These are phyloP conservation scores for Iphiclides podalirius DNA, from an alignment of 2,888 invertebrate genomes.

Conservation along the genomic window DNA sequence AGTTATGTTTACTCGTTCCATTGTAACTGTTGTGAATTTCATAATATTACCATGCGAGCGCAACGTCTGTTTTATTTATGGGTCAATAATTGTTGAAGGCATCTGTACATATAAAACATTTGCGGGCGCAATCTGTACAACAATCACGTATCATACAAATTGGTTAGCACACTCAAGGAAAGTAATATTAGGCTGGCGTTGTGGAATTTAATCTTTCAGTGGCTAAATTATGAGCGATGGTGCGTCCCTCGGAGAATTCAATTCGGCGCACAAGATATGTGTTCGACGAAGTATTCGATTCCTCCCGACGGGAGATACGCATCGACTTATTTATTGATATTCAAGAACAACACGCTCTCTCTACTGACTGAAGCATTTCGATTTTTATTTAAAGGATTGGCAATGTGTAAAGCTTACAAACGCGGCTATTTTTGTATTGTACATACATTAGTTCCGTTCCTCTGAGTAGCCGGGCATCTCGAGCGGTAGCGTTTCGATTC, in stretches of 20 bases:
- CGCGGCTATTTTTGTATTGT: constrained; percentile 21
- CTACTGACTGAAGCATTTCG: constrained; percentile 10
- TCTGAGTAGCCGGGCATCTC: background rate
- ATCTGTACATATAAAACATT: constrained; percentile 6
- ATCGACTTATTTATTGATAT: constrained; percentile 25
- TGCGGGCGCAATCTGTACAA: constrained; percentile 11
- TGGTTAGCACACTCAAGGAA: constrained; percentile 20
- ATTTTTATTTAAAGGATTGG: constrained; percentile 25
- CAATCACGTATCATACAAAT: constrained; percentile 19
- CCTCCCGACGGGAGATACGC: constrained; percentile 29
- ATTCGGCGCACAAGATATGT: constrained; percentile 24
- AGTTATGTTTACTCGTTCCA: constrained; percentile 17
- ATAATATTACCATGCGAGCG: constrained; percentile 18
- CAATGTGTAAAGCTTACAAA: constrained; percentile 21
- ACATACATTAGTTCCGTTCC: constrained; percentile 18
- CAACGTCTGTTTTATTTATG: constrained; percentile 19
- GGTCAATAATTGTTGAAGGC: constrained; percentile 16
- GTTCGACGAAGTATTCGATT: constrained; percentile 37
- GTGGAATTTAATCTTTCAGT: constrained; percentile 22
- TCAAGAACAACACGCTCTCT: constrained; percentile 22
- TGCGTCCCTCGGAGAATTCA: constrained; percentile 5
- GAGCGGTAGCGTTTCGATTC: background rate
- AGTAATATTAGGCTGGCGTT: constrained; percentile 10
- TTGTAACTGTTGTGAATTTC: constrained; percentile 22
- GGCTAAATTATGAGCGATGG: constrained; percentile 23